Evolutionary conservation across 2,888 invertebrate genomes (phyloP).

Genomic region (Notodonta ziczac): DNA sequence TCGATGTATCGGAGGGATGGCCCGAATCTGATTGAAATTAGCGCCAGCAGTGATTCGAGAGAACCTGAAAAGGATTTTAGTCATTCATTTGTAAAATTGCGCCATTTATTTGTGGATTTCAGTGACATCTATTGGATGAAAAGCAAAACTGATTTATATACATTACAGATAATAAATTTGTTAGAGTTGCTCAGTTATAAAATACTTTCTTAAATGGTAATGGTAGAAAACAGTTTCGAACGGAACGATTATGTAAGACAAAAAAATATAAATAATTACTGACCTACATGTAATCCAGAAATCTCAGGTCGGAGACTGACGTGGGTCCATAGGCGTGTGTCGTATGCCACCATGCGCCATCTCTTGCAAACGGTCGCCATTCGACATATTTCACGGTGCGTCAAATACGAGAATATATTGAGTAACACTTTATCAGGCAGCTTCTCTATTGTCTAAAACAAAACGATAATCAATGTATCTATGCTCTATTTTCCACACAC

Average conservation of each 20-base stretch:
- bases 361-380: conserved; percentile 97
- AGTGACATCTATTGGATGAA: conserved; percentile 24
- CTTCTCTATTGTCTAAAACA: conserved; percentile 88
- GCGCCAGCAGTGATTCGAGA: conserved; percentile 92
- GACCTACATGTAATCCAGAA: conserved; percentile 95
- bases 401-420: conserved; percentile 96
- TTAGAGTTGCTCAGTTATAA: conserved; percentile 18
- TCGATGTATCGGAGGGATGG: conserved; percentile 96
- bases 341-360: conserved; percentile 98
- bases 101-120: neutral
- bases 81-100: conserved; percentile 1
- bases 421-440: conserved; percentile 98
- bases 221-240: no score
- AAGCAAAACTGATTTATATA: neutral
- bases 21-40: conserved; percentile 95
- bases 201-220: conserved; percentile 23
- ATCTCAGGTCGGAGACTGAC: conserved; percentile 98
- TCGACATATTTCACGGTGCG: conserved; percentile 96
- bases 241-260: no score
- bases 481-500: neutral
- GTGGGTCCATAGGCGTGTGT: conserved; percentile 97
- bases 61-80: conserved; percentile 82
- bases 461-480: neutral
- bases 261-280: conserved; percentile 38
- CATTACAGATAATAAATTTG: neutral